Evolutionary conservation across 2,888 invertebrate genomes (phyloP).

Genomic region (Apocheima hispidaria): DNA sequence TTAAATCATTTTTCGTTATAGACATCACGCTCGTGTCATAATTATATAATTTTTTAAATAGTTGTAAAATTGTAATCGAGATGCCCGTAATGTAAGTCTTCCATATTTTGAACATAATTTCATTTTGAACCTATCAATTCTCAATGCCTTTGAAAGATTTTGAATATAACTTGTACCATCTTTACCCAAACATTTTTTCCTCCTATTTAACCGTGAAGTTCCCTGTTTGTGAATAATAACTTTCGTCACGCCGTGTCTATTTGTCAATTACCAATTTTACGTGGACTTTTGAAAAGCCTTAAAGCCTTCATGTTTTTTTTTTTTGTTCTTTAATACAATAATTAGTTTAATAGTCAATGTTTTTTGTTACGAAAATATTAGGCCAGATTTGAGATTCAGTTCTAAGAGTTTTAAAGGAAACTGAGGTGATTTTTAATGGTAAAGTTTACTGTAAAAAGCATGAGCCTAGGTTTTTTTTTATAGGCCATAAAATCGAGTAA

Average conservation of each 20-base stretch:
- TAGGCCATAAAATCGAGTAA: constrained; percentile 2
- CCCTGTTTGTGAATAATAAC: constrained; percentile 50
- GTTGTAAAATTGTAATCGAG: no score
- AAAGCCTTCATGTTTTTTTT: constrained; percentile 47
- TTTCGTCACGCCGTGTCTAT: constrained; percentile 50
- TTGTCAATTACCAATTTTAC: constrained; percentile 59
- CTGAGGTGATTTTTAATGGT: constrained; percentile 1
- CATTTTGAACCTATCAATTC: not conserved
- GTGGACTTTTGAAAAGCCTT: constrained; percentile 46
- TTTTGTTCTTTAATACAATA: constrained; percentile 45
- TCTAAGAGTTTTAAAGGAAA: constrained; percentile 11
- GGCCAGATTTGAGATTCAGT: constrained; percentile 18
- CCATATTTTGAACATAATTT: no score
- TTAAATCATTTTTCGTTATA: no score
- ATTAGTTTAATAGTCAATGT: constrained; percentile 38
- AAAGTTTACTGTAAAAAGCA: not conserved
- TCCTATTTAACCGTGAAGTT: constrained; percentile 47
- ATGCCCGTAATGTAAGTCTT: no score
- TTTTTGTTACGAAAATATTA: constrained; percentile 46
- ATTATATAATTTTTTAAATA: no score
- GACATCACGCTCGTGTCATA: no score
- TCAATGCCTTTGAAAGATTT: not conserved
- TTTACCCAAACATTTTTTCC: constrained; percentile 36
- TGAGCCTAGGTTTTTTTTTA: constrained; percentile 8
- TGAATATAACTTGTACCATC: not conserved